Conservation (phyloP, 2,888 invertebrate species). For the Drosophila mettleri region DNA sequence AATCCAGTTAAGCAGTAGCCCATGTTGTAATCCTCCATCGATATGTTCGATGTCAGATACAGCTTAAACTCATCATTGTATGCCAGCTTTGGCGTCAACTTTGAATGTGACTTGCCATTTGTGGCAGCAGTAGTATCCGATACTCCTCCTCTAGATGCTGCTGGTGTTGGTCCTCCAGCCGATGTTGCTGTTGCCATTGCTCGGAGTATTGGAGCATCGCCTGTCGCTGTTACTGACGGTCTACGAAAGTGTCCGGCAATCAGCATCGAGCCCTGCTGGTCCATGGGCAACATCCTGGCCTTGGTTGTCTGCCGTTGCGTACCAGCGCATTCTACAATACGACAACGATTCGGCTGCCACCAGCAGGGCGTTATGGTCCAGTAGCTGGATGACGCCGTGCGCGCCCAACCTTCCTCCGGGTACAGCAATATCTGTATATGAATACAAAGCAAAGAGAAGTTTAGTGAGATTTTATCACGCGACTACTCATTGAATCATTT, state of each 20-base stretch:
- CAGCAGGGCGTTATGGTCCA: slow-evolving; percentile 94
- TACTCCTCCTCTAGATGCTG: slow-evolving; percentile 5
- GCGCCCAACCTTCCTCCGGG: slow-evolving; percentile 95
- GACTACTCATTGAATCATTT: too few relatives aligned
- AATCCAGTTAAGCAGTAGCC: slow-evolving; percentile 95
- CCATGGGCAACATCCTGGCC: slow-evolving; percentile 92
- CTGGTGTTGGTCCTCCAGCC: slow-evolving; percentile 4
- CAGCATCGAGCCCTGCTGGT: slow-evolving; percentile 90
- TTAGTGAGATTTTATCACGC: slow-evolving; percentile 44
- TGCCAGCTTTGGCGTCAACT: slow-evolving; percentile 56
- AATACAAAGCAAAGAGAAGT: slow-evolving; percentile 41
- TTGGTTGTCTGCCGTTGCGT: slow-evolving; percentile 87
- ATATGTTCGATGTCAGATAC: slow-evolving; percentile 93
- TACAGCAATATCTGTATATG: slow-evolving; percentile 91
- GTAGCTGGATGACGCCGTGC: slow-evolving; percentile 93
- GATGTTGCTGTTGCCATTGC: slow-evolving; percentile 21
- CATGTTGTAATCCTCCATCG: slow-evolving; percentile 94
- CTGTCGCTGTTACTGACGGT: slow-evolving; percentile 48
- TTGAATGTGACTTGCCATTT: slow-evolving; percentile 31
- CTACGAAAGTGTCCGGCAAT: slow-evolving; percentile 88
- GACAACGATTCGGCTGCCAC: slow-evolving; percentile 94
- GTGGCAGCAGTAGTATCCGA: slow-evolving; percentile 1
- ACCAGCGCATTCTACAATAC: slow-evolving; percentile 93
- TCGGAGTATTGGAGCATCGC: slow-evolving; percentile 23
- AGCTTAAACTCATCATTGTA: slow-evolving; percentile 89